phyloP scores from a whole-genome alignment of 1,140 invertebrate genomes.

The Helicorthomorpha holstii region DNA sequence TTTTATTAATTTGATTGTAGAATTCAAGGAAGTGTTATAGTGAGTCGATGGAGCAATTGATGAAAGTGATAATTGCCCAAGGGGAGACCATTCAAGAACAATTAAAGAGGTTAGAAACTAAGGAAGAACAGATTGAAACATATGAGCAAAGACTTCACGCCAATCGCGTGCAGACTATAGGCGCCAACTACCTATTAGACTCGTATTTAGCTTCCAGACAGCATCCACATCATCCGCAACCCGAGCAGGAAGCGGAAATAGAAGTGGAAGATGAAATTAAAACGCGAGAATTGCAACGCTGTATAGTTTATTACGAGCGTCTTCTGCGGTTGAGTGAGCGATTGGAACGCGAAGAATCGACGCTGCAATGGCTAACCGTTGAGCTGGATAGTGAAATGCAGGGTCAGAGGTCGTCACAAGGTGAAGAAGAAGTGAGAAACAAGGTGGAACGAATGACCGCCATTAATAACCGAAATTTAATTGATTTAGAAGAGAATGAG shows the following conservation, averaged over 20 bases:
- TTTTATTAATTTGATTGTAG: slow-evolving; percentile 7
- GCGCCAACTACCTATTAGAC: slow-evolving; percentile 61
- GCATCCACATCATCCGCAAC: not conserved
- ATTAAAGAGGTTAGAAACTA: slow-evolving; percentile 41
- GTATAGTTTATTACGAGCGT: not conserved
- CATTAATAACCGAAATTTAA: slow-evolving; percentile 31
- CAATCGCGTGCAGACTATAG: slow-evolving; percentile 47
- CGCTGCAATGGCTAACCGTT: not conserved
- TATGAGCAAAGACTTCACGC: slow-evolving; percentile 56
- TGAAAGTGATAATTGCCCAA: slow-evolving; percentile 59
- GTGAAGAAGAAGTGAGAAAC: slow-evolving; percentile 12
- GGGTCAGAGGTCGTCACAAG: slow-evolving; percentile 13
- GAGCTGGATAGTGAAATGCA: slow-evolving; percentile 11
- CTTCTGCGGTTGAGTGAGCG: not conserved
- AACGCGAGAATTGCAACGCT: not conserved
- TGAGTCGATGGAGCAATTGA: slow-evolving; percentile 43
- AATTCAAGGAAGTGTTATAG: slow-evolving; percentile 17
- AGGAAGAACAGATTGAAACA: slow-evolving; percentile 54
- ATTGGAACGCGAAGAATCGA: not conserved
- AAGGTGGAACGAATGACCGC: slow-evolving; percentile 21
- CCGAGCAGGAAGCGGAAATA: not conserved
- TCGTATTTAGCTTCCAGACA: slow-evolving; percentile 41
- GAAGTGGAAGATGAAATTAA: not conserved
- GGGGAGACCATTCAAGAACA: slow-evolving; percentile 61
- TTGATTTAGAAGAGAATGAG: slow-evolving; percentile 43